These are phyloP conservation scores for Epistrophe grossulariae DNA, from an alignment of 2,888 invertebrate genomes.

Conservation along the genomic window DNA sequence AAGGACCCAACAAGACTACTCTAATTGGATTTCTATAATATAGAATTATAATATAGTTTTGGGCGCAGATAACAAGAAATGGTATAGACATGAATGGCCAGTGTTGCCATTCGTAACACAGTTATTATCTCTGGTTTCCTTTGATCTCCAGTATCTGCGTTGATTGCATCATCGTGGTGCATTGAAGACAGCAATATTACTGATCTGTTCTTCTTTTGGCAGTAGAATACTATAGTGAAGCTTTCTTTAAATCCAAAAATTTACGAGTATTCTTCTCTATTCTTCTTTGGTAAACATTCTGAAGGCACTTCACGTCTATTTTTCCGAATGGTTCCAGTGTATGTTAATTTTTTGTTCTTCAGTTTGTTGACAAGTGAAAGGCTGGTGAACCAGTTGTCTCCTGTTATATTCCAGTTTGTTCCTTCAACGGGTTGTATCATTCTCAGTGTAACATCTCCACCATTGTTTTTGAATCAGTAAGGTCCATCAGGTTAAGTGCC, in stretches of 20 bases:
- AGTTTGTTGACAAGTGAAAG: neutral
- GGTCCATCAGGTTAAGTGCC: constrained; percentile 30
- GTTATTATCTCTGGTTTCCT: too few species aligned
- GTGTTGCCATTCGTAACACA: too few species aligned
- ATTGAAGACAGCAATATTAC: too few species aligned
- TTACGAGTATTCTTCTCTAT: constrained; percentile 11
- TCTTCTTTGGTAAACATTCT: constrained; percentile 25
- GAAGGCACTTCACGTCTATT: constrained; percentile 37
- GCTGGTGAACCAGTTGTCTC: constrained; percentile 29
- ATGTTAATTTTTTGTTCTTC: constrained; percentile 12
- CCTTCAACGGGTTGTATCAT: constrained; percentile 41
- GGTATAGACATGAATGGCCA: too few species aligned
- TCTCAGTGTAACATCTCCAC: constrained; percentile 27
- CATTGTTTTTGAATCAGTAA: constrained; percentile 28
- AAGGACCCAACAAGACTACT: too few species aligned
- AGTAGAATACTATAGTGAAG: too few species aligned
- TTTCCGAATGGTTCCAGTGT: constrained; percentile 42
- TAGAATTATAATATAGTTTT: too few species aligned
- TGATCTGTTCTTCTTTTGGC: too few species aligned
- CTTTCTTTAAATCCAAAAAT: constrained; percentile 24
- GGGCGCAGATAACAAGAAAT: too few species aligned
- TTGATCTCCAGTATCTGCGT: too few species aligned
- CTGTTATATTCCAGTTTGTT: constrained; percentile 26
- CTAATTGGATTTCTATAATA: too few species aligned
- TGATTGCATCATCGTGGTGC: too few species aligned